Conservation (phyloP, 2,113 vertebrate species). For the Mesitornis unicolor region DNA sequence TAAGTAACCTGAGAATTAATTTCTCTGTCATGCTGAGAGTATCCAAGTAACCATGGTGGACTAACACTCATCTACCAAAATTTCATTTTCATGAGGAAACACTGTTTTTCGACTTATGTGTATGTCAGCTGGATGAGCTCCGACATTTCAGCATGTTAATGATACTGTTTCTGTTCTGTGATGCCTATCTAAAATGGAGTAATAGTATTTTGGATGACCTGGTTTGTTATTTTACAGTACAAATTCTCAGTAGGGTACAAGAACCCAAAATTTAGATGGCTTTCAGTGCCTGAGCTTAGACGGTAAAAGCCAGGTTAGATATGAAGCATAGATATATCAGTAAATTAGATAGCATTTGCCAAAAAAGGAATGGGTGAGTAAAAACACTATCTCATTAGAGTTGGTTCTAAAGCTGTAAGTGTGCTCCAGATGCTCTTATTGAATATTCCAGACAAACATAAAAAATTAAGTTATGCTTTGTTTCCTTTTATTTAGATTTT, state of each 20-base stretch:
- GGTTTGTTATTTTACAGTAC: background rate
- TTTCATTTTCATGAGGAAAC: background rate
- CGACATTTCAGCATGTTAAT: background rate
- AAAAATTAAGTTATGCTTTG: background rate
- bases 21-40: background rate
- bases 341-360: background rate
- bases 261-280: background rate
- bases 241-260: background rate
- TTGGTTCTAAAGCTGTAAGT: background rate
- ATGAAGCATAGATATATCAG: background rate
- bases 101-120: background rate
- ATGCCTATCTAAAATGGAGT: background rate
- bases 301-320: background rate
- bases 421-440: background rate
- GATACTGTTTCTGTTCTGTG: background rate
- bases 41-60: background rate
- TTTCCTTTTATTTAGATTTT: background rate
- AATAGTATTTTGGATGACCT: background rate
- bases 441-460: background rate
- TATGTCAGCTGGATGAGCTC: background rate
- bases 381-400: background rate
- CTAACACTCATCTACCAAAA: background rate
- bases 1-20: background rate
- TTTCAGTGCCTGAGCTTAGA: background rate
- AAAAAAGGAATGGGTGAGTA: background rate